Percentiles rank a stretch among this genome's conserved stretches.
Evolutionary conservation across 2,888 invertebrate genomes (phyloP).

Genomic region (Anticlea derivata): DNA sequence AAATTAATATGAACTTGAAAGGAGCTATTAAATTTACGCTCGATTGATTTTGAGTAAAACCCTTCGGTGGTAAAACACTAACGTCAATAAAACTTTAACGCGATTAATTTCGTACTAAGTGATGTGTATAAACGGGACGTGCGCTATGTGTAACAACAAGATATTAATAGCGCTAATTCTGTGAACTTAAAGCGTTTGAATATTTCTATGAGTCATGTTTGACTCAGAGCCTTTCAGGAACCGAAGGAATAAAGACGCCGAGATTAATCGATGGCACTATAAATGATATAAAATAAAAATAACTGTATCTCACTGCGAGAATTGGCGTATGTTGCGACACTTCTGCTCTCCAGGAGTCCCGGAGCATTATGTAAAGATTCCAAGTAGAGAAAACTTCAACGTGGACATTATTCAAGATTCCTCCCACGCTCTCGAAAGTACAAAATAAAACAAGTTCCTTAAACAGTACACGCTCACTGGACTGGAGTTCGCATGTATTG

Average conservation of each 20-base stretch:
- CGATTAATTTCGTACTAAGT: constrained; percentile 8
- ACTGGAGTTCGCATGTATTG: constrained; percentile 62
- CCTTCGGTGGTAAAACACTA: constrained; percentile 73
- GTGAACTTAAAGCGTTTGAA: constrained; percentile 42
- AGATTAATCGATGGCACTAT: constrained; percentile 53
- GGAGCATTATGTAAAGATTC: constrained; percentile 42
- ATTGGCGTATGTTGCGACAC: constrained; percentile 32
- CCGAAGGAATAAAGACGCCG: constrained; percentile 54
- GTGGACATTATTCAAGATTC: constrained; percentile 55
- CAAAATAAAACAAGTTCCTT: constrained; percentile 62
- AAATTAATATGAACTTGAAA: constrained; percentile 75
- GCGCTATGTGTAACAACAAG: not conserved
- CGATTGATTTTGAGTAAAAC: constrained; percentile 73
- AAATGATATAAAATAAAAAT: constrained; percentile 47
- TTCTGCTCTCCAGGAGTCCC: constrained; percentile 28
- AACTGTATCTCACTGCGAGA: constrained; percentile 30
- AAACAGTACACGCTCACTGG: constrained; percentile 57
- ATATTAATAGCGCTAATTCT: constrained; percentile 1
- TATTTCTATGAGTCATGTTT: constrained; percentile 55
- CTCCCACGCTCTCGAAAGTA: constrained; percentile 52
- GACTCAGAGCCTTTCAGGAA: constrained; percentile 45
- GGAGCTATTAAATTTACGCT: constrained; percentile 79
- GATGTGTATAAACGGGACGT: constrained; percentile 3
- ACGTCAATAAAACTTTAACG: constrained; percentile 50
- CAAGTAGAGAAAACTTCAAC: constrained; percentile 51